phyloP scores from a whole-genome alignment of 2,797 vertebrate species.

The Molossus alvarezi region DNA sequence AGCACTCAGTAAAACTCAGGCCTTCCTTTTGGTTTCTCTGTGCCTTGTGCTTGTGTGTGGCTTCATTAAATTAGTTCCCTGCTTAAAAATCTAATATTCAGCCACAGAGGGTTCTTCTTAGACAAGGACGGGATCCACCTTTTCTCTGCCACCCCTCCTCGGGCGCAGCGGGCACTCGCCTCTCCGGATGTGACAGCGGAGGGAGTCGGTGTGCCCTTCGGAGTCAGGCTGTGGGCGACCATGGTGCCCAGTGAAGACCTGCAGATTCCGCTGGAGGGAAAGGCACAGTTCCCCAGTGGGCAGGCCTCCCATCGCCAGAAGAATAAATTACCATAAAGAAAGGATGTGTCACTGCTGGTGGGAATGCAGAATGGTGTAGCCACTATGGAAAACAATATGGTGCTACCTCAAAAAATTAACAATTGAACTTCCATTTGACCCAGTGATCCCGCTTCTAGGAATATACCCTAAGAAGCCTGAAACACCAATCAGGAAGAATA shows the following conservation, averaged over 20 bases:
- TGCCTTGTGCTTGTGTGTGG: not conserved
- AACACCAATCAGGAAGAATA: too few relatives aligned
- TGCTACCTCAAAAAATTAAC: too few relatives aligned
- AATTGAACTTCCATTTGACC: too few relatives aligned
- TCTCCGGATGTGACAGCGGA: not conserved
- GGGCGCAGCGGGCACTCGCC: not conserved
- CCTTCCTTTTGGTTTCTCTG: not conserved
- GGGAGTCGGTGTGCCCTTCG: not conserved
- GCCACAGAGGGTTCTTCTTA: not conserved
- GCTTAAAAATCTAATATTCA: not conserved
- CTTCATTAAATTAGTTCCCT: not conserved
- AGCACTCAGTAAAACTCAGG: not conserved
- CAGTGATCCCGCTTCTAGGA: too few relatives aligned
- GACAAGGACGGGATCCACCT: not conserved
- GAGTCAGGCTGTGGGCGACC: not conserved
- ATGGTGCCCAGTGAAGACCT: not conserved
- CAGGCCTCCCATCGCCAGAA: not conserved
- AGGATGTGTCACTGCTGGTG: not conserved
- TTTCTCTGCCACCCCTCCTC: not conserved
- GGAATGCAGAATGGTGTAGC: too few relatives aligned
- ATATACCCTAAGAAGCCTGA: too few relatives aligned
- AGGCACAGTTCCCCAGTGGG: not conserved
- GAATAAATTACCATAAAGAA: not conserved
- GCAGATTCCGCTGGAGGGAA: not conserved
- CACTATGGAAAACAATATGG: too few relatives aligned